phyloP scores from a whole-genome alignment of 2,888 invertebrate species.

The Zele albiditarsus region DNA sequence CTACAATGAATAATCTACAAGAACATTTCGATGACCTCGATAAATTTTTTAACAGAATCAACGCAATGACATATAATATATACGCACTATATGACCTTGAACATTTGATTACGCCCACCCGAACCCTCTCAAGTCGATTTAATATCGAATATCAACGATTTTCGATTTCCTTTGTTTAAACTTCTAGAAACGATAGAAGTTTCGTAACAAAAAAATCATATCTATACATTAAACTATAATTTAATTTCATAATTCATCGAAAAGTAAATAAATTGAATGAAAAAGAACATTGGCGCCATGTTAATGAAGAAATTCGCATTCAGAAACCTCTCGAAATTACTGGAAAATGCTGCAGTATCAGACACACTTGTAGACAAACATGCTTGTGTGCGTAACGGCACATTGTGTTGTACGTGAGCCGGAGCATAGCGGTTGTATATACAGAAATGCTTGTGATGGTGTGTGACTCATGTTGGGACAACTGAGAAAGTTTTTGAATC shows the following conservation, averaged over 20 bases:
- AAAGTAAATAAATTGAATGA: background rate
- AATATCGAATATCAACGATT: background rate
- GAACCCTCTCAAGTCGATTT: too few relatives aligned
- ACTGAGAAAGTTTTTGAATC: conserved; percentile 39
- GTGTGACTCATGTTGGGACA: conserved; percentile 31
- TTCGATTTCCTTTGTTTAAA: background rate
- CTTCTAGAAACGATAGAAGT: background rate
- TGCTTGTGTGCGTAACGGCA: background rate
- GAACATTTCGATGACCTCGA: conserved; percentile 1
- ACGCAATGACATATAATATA: background rate
- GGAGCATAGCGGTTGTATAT: background rate
- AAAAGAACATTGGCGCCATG: background rate
- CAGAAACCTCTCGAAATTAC: background rate
- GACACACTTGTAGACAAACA: background rate
- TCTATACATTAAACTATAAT: too few relatives aligned
- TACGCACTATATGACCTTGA: background rate
- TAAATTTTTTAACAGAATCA: conserved; percentile 11
- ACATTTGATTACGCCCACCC: background rate
- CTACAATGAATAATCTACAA: conserved; percentile 5
- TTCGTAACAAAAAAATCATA: background rate
- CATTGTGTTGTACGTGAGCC: background rate
- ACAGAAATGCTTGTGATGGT: background rate
- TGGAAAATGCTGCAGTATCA: background rate
- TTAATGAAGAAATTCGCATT: background rate
- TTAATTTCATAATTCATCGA: too few relatives aligned